phyloP scores from a whole-genome alignment of 2,797 vertebrate genomes.

The Acipenser ruthenus region DNA sequence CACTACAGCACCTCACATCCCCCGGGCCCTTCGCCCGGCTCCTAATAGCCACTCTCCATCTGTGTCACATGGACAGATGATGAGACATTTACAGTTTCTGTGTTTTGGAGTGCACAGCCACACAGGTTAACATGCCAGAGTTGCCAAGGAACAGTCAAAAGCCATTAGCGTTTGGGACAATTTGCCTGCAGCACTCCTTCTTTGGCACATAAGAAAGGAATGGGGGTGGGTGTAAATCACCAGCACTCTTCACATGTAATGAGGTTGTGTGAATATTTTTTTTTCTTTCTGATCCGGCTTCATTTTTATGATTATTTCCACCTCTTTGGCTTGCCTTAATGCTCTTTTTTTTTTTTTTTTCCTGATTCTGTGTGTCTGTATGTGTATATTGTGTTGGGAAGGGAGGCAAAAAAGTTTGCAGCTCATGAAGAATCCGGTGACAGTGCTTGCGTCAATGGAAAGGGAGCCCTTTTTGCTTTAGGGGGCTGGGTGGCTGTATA shows the following conservation, averaged over 20 bases:
- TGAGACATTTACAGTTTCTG: conserved; percentile 87
- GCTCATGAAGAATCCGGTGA: conserved; percentile 35
- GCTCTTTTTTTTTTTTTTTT: conserved; percentile 37
- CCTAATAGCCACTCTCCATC: conserved; percentile 98
- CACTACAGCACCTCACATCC: conserved; percentile 97
- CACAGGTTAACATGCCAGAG: conserved; percentile 97
- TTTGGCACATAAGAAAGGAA: conserved; percentile 77
- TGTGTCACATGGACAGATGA: conserved; percentile 98
- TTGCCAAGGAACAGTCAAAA: conserved; percentile 99
- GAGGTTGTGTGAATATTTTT: conserved; percentile 64
- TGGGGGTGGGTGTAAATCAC: conserved; percentile 49
- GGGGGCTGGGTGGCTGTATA: conserved; percentile 84
- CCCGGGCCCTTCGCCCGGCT: conserved; percentile 90
- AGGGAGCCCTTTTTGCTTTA: conserved; percentile 31
- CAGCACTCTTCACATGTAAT: conserved; percentile 68
- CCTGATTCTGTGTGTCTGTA: conserved; percentile 12
- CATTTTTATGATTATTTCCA: conserved; percentile 48
- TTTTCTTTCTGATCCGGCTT: conserved; percentile 40
- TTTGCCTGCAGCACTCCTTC: conserved; percentile 94
- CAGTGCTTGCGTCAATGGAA: conserved; percentile 26
- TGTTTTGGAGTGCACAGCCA: conserved; percentile 86
- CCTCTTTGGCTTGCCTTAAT: conserved; percentile 33
- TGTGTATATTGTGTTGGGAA: conserved; percentile 23
- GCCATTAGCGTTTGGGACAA: conserved; percentile 99
- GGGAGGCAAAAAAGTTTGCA: conserved; percentile 48